These are phyloP conservation scores for Perognathus longimembris DNA, from an alignment of 2,113 vertebrate species.

Conservation along the genomic window DNA sequence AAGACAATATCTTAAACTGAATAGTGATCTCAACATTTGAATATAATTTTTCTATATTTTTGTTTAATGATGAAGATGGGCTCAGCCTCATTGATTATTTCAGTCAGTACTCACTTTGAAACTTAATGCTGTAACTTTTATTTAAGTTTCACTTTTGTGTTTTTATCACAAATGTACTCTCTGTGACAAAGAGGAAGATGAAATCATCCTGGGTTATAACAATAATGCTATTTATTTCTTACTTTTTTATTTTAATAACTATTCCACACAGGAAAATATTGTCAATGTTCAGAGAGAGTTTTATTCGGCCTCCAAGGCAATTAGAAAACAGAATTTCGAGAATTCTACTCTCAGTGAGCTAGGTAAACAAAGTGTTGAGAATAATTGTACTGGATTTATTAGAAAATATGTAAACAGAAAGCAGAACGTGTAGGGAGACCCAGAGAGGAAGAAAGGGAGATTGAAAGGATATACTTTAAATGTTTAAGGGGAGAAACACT, in stretches of 20 bases:
- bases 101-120: background rate
- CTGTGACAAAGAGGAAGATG: background rate
- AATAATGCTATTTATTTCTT: background rate
- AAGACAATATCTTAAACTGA: background rate
- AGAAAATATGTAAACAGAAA: background rate
- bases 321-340: slow-evolving; percentile 14
- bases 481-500: background rate
- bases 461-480: background rate
- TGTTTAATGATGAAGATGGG: slow-evolving; percentile 10
- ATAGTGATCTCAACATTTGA: background rate
- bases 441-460: background rate
- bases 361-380: background rate
- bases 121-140: background rate
- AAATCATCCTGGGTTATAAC: background rate
- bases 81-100: background rate
- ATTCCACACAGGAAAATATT: background rate
- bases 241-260: background rate
- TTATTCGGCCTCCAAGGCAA: background rate
- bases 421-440: background rate
- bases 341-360: background rate
- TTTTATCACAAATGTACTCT: background rate
- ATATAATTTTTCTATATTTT: background rate
- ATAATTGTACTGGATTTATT: background rate
- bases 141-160: background rate
- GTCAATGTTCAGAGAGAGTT: background rate